Percentiles rank a stretch among this genome's conserved stretches.
Conservation (phyloP, 2,888 invertebrate species). For the Drosophila fulvimacula region DNA sequence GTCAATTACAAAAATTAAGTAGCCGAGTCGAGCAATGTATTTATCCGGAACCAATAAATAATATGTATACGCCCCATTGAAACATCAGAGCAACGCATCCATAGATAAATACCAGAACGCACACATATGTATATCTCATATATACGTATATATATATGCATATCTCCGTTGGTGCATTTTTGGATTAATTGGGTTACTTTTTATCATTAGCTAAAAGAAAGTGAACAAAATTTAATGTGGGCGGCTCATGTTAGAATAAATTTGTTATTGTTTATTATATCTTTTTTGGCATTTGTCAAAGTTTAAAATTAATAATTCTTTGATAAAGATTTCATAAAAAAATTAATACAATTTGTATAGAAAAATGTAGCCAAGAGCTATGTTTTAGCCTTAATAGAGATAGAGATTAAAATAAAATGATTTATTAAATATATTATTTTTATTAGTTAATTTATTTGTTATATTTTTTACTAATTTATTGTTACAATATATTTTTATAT, state of each 20-base stretch:
- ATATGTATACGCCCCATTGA: constrained; percentile 52
- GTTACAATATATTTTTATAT: too few species aligned
- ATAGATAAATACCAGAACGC: constrained; percentile 25
- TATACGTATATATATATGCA: background rate
- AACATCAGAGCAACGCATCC: constrained; percentile 9
- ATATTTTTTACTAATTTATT: too few species aligned
- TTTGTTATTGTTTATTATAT: background rate
- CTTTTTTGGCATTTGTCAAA: background rate
- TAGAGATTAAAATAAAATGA: too few species aligned
- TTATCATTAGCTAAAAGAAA: constrained; percentile 20
- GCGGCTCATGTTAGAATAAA: background rate
- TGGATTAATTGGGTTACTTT: constrained; percentile 23
- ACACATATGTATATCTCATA: background rate
- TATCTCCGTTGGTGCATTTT: constrained; percentile 12
- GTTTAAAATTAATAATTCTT: background rate
- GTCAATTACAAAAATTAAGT: constrained; percentile 65
- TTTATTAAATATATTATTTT: too few species aligned
- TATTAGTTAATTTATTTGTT: too few species aligned
- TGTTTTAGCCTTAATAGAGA: too few species aligned
- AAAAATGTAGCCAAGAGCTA: too few species aligned
- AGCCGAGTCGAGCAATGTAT: constrained; percentile 60
- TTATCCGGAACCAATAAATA: constrained; percentile 69
- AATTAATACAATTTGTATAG: too few species aligned
- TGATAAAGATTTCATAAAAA: too few species aligned
- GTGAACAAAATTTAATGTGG: background rate